Base-by-base conservation (phyloP, 1,140 invertebrate genomes). In the Polypedilum vanderplanki region DNA sequence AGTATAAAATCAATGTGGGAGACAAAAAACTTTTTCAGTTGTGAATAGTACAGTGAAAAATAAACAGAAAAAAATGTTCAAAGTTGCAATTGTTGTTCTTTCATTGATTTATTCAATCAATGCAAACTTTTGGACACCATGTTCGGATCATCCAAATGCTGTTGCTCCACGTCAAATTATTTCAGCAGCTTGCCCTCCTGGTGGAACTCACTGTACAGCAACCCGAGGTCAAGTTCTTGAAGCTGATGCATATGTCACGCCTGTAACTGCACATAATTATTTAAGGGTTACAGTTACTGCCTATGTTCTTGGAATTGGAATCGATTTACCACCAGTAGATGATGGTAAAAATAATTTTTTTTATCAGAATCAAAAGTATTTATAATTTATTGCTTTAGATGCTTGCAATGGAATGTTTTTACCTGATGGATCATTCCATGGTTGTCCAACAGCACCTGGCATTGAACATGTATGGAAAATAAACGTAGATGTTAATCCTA, bases 41-140 rank as follows among this genome's bases (percentile, higher is more conserved):
- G n/a, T n/a, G n/a, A n/a, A n/a, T n/a, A n/a, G n/a, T n/a, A n/a
- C n/a, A n/a, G n/a, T n/a, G n/a, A n/a, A n/a, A n/a, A n/a, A n/a
- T n/a, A n/a, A n/a, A n/a, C n/a, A n/a, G n/a, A 46, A 46, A 46
- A 46, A 46, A 46, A 46, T 46, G 41, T 46, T 46, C 41, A 46
- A 46, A 46, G 41, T 46, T 15, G 41, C 41, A 46, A 10, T 46
- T 8, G 15, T 15, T 10, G 41, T 46, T 46, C 41, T 46, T 46
- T 46, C 15, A 7, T 8, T 8, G 9, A 46, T 46, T 15, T 46
- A 8, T 7, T 4, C 40, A 7, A 7, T 10, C 9, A 15, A 8
- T 46, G 41, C 41, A 1, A 46, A 46, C 41, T 46, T 46, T 15
- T 46, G 9, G 9, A 15, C 41, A 46, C 15, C 9, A 8, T 46